Evolutionary conservation across 2,797 vertebrate species (phyloP).

Genomic region (Hypotaenidia philippensis): DNA sequence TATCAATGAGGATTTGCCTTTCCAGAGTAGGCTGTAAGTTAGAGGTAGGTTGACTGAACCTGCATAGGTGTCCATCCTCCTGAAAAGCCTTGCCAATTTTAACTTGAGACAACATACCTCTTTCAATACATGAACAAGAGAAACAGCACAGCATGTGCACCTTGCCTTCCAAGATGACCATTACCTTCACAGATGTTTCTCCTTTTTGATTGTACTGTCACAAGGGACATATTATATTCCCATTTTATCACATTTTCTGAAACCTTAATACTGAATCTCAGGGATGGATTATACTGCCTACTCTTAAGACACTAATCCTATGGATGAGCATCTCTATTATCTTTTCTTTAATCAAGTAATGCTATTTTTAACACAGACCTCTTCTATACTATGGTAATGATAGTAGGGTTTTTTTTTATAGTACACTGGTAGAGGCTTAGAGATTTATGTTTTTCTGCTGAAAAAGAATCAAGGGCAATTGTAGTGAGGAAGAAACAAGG

Average conservation of each 20-base stretch:
- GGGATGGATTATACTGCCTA: slow-evolving; percentile 1
- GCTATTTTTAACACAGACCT: slow-evolving; percentile 4
- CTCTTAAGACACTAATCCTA: slow-evolving; percentile 28
- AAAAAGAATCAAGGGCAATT: slow-evolving; percentile 10
- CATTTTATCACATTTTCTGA: slow-evolving; percentile 15
- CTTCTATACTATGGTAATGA: background rate
- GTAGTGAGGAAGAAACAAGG: background rate
- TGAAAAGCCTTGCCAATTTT: background rate
- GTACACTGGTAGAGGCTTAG: background rate
- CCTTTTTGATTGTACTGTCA: slow-evolving; percentile 1
- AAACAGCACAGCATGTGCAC: background rate
- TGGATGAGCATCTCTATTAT: slow-evolving; percentile 15
- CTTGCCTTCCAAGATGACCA: background rate
- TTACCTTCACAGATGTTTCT: background rate
- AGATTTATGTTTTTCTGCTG: background rate
- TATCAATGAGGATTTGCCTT: background rate
- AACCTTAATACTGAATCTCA: background rate
- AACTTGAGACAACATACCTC: background rate
- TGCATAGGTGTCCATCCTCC: background rate
- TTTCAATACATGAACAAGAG: background rate
- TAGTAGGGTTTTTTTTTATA: background rate
- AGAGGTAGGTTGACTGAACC: background rate
- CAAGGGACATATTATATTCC: background rate
- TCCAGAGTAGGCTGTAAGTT: background rate
- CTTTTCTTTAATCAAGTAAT: slow-evolving; percentile 43